Evolutionary conservation across 2,888 invertebrate genomes (phyloP).

Genomic region (Eurytoma californica): DNA sequence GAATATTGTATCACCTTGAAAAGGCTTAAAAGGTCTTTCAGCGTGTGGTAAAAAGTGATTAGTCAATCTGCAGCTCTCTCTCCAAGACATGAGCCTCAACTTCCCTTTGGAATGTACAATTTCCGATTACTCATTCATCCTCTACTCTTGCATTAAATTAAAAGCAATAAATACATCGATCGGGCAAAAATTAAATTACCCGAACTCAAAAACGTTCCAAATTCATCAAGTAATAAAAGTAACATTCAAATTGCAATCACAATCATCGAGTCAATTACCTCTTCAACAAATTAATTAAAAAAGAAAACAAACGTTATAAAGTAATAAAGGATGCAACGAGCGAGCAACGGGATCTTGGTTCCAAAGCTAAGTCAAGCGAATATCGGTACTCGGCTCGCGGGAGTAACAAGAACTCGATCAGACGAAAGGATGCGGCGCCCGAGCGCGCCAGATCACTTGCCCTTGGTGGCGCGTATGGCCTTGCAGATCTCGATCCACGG

Average conservation of each 20-base stretch:
- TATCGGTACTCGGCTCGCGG: not conserved
- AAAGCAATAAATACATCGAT: no score
- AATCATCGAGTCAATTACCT: not conserved
- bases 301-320: constrained; percentile 14
- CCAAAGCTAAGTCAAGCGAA: not conserved
- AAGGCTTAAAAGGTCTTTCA: constrained; percentile 54
- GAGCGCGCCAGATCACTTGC: constrained; percentile 63
- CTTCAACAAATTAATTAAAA: constrained; percentile 1
- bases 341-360: not conserved
- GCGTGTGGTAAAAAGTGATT: constrained; percentile 57
- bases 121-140: constrained; percentile 35
- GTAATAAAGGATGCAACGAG: not conserved
- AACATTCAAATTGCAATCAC: not conserved
- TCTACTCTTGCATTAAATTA: not conserved
- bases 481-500: constrained; percentile 77
- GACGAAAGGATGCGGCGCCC: not conserved
- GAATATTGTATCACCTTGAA: constrained; percentile 42
- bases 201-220: no score
- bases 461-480: constrained; percentile 76
- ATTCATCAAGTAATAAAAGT: constrained; percentile 3
- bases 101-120: constrained; percentile 39
- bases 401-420: not conserved
- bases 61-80: constrained; percentile 47
- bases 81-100: constrained; percentile 4
- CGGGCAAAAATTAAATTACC: no score